Percentiles rank a stretch among this genome's conserved stretches.
Conservation (phyloP, 2,888 invertebrate genomes). For the Amaurobius ferox region DNA sequence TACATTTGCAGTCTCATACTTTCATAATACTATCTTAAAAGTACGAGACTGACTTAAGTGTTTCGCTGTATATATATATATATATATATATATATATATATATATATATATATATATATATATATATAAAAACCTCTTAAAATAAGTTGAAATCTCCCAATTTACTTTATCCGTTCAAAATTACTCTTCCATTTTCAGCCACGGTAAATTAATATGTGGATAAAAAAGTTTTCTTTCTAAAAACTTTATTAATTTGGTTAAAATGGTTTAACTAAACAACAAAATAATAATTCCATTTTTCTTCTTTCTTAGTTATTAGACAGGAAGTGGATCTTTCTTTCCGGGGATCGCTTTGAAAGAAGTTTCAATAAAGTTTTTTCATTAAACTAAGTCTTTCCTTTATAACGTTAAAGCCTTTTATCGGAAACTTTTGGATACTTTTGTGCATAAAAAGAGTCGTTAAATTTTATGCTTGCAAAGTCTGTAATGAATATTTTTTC, state of each 20-base stretch:
- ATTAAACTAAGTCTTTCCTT: constrained; percentile 11
- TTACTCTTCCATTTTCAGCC: no score
- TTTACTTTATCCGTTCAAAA: no score
- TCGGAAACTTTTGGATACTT: constrained; percentile 16
- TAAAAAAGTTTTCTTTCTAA: not conserved
- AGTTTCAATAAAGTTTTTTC: constrained; percentile 9
- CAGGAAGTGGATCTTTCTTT: not conserved
- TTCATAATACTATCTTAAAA: no score
- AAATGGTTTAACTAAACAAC: not conserved
- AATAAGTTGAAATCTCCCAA: no score
- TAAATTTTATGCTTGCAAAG: constrained; percentile 10
- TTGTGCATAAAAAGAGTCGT: constrained; percentile 16
- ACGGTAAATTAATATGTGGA: not conserved
- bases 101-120: no score
- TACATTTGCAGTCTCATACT: no score
- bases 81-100: no score
- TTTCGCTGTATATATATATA: no score
- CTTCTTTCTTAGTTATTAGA: not conserved
- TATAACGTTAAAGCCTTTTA: constrained; percentile 14
- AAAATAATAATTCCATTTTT: not conserved
- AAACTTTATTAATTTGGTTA: constrained; percentile 16
- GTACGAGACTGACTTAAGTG: no score
- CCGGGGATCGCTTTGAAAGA: not conserved
- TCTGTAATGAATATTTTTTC: constrained; percentile 14
- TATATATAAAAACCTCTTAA: no score